phyloP scores from a whole-genome alignment of 2,888 invertebrate genomes.

The Phyllotreta striolata region DNA sequence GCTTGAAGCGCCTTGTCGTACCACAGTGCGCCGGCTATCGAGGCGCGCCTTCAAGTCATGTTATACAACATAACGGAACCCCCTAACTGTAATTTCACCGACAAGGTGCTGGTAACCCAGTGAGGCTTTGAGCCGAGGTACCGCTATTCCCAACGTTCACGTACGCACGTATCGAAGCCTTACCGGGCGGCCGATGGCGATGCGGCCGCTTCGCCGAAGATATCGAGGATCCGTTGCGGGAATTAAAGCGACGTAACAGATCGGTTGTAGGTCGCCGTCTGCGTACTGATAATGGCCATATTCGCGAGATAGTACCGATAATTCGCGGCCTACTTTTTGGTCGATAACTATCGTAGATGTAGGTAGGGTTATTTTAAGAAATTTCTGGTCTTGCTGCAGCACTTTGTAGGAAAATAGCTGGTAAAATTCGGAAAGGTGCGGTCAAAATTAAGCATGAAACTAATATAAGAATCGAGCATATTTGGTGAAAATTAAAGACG shows the following conservation, averaged over 20 bases:
- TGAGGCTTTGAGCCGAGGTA: slow-evolving; percentile 41
- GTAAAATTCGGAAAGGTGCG: too few relatives aligned
- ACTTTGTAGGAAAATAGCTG: too few relatives aligned
- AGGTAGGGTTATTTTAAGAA: too few relatives aligned
- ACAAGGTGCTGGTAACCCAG: slow-evolving; percentile 51
- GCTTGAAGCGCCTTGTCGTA: neutral
- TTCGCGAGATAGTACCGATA: too few relatives aligned
- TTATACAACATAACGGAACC: slow-evolving; percentile 46
- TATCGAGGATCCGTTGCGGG: slow-evolving; percentile 7
- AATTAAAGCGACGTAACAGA: slow-evolving; percentile 6
- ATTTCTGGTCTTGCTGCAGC: too few relatives aligned
- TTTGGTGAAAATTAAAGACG: too few relatives aligned
- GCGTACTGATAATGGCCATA: too few relatives aligned
- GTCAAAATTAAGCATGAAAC: too few relatives aligned
- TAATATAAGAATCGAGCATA: too few relatives aligned
- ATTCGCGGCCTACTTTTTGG: too few relatives aligned
- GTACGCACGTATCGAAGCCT: slow-evolving; percentile 11
- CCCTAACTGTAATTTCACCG: slow-evolving; percentile 44
- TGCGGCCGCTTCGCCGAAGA: slow-evolving; percentile 9
- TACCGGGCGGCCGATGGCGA: slow-evolving; percentile 15
- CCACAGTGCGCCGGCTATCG: slow-evolving; percentile 10
- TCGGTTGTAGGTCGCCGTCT: too few relatives aligned
- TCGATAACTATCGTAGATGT: too few relatives aligned
- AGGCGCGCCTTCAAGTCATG: slow-evolving; percentile 37
- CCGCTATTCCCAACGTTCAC: slow-evolving; percentile 43